A percentile compares a stretch with the other conserved stretches of the same genome.
Evolutionary conservation across 1,140 invertebrate genomes (phyloP).

Genomic region (Arctopsyche grandis): DNA sequence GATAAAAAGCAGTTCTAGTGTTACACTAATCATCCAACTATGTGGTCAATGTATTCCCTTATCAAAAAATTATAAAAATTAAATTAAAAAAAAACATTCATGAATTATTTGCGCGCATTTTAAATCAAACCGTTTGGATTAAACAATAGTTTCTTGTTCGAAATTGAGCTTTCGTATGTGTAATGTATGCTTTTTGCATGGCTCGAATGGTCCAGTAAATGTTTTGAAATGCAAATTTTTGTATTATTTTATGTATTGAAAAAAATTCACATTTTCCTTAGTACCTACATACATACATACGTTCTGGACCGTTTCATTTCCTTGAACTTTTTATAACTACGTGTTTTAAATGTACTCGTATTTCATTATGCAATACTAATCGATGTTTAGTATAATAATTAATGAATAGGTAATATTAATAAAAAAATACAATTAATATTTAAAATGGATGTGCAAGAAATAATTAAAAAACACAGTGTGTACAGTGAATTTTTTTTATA

Average conservation of each 20-base stretch:
- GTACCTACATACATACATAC: no score
- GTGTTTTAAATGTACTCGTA: conserved; percentile 36
- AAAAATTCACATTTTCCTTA: no score
- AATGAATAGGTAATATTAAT: conserved; percentile 38
- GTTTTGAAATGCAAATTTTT: background rate
- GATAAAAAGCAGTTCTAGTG: conserved; percentile 40
- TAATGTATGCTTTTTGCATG: no score
- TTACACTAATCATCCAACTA: conserved; percentile 35
- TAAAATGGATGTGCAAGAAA: conserved; percentile 36
- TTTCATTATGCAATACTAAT: conserved; percentile 52
- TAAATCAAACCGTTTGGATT: no score
- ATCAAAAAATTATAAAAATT: background rate
- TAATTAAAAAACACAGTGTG: conserved; percentile 34
- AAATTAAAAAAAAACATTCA: background rate
- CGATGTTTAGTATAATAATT: conserved; percentile 48
- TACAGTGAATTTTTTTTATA: conserved; percentile 38
- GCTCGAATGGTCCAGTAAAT: background rate
- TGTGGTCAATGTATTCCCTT: conserved; percentile 17
- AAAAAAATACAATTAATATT: conserved; percentile 35
- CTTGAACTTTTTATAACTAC: background rate
- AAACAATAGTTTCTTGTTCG: no score
- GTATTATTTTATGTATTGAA: background rate
- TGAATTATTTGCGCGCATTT: no score
- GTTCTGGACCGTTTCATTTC: conserved; percentile 1
- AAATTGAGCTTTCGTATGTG: background rate